Conservation (phyloP, 30 jellyfish, hydroid and myxozoan genomes). For the Clytia hemisphaerica region DNA sequence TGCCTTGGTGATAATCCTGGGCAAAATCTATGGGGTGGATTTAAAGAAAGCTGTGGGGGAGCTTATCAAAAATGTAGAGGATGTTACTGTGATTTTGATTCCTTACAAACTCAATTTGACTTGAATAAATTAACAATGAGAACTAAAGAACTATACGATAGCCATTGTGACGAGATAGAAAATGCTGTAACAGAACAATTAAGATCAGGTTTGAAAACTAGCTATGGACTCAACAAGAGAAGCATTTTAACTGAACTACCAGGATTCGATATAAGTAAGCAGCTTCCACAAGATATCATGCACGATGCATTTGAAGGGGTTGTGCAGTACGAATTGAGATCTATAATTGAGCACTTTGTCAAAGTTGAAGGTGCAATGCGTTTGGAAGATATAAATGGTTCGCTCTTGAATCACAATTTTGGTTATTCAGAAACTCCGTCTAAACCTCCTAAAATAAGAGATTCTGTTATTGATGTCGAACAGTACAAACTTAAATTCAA, state of each 20-base stretch:
- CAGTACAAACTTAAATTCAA: neutral
- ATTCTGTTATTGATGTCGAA: neutral
- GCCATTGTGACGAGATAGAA: constrained; percentile 8
- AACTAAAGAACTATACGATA: neutral
- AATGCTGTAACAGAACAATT: constrained; percentile 7
- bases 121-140: neutral
- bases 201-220: neutral
- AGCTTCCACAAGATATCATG: constrained; percentile 27
- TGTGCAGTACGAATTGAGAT: constrained; percentile 9
- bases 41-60: constrained; percentile 20
- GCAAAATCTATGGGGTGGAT: constrained; percentile 29
- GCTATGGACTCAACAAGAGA: constrained; percentile 21
- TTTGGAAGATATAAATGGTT: neutral
- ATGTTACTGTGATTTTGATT: constrained; percentile 8
- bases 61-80: constrained; percentile 23
- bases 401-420: neutral
- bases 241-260: constrained; percentile 7
- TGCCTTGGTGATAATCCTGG: constrained; percentile 34
- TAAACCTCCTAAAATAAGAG: neutral
- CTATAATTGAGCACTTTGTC: neutral
- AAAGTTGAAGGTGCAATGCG: neutral
- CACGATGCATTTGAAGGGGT: constrained; percentile 20
- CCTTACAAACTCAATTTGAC: constrained; percentile 2
- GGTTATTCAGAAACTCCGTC: neutral
- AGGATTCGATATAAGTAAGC: constrained; percentile 5